phyloP scores from a whole-genome alignment of 2,113 vertebrate species.

The Corythaixoides concolor region DNA sequence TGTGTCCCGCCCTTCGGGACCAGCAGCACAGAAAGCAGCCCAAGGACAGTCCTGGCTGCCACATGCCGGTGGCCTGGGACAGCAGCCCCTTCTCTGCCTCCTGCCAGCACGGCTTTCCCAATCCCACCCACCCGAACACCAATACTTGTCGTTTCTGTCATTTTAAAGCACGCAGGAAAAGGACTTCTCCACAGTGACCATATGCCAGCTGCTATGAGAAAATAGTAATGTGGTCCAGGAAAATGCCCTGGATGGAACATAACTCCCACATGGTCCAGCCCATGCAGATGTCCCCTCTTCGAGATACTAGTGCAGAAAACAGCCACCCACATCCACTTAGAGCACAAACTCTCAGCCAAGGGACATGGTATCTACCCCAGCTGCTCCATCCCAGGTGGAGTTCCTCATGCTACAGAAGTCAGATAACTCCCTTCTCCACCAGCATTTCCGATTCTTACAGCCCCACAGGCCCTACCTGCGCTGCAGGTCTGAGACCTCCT shows the following conservation, averaged over 20 bases:
- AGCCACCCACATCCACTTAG: background rate
- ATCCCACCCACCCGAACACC: background rate
- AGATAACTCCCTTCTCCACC: background rate
- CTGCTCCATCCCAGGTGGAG: background rate
- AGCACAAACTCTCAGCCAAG: background rate
- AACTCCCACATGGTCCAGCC: background rate
- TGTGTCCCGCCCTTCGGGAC: fast-evolving
- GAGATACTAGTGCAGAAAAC: background rate
- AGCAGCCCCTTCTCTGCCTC: background rate
- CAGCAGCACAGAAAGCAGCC: no score
- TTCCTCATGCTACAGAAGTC: background rate
- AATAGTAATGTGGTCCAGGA: background rate
- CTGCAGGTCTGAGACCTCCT: background rate
- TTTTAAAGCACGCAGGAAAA: background rate
- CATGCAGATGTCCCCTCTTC: fast-evolving
- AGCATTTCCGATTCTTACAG: background rate
- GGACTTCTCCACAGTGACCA: background rate
- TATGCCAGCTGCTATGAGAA: background rate
- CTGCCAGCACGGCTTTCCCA: background rate
- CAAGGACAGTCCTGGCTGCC: background rate
- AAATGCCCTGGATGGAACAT: fast-evolving
- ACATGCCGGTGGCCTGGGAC: fast-evolving
- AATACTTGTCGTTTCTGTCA: background rate
- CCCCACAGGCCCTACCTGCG: fast-evolving
- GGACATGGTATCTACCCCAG: no score